A percentile compares a stretch with the other conserved stretches of the same genome.
Evolutionary conservation across 2,888 invertebrate species (phyloP).

Genomic region (Galerucella calmariensis): DNA sequence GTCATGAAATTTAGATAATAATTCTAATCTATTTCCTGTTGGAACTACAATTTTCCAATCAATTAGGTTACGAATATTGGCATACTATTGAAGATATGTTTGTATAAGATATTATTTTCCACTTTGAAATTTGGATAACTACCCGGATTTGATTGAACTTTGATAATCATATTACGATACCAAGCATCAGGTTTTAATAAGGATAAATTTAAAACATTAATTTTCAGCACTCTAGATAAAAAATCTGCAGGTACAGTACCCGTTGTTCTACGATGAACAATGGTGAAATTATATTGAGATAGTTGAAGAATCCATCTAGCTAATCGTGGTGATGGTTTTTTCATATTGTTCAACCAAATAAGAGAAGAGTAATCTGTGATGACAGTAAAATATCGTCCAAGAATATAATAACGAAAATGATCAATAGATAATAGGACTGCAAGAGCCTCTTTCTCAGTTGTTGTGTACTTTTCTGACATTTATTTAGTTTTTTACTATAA

Average conservation of each 20-base stretch:
- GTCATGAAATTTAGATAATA: background rate
- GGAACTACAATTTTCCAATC: background rate
- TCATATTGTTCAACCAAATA: background rate
- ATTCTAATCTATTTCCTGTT: background rate
- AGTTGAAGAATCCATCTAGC: background rate
- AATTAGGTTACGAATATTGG: background rate
- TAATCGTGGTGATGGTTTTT: background rate
- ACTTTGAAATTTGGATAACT: conserved; percentile 3
- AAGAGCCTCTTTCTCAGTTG: conserved; percentile 43
- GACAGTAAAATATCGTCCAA: conserved; percentile 38
- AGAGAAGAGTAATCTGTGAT: conserved; percentile 48
- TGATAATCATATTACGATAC: background rate
- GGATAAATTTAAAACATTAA: background rate
- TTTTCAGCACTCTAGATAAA: background rate
- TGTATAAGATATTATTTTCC: background rate
- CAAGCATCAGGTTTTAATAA: background rate
- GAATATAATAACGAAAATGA: conserved; percentile 49
- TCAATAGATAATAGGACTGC: conserved; percentile 45
- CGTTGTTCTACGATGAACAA: background rate
- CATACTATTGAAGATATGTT: conserved; percentile 1
- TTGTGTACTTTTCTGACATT: too few species aligned
- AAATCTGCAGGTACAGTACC: background rate
- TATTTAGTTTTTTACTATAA: too few species aligned
- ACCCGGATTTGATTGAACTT: background rate
- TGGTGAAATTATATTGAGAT: conserved; percentile 3